Base-by-base conservation (phyloP, 2,888 invertebrate species). In the Chromoteleia sp. region DNA sequence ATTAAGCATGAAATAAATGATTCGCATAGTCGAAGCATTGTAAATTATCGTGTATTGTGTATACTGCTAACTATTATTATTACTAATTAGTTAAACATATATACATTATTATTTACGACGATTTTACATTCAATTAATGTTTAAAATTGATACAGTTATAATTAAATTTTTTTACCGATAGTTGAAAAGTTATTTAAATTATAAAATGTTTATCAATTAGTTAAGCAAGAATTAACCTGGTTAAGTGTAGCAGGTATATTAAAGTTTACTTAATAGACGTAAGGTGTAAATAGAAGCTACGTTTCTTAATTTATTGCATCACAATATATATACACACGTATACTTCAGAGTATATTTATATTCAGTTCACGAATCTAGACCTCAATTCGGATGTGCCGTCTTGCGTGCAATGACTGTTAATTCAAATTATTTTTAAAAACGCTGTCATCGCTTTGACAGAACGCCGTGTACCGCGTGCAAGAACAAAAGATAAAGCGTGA, bases 191-290 rank as follows among this genome's bases (percentile, higher is more conserved):
- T n/a, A n/a, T n/a, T n/a, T n/a, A n/a, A n/a, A n/a, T n/a, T n/a
- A n/a, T n/a, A n/a, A n/a, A n/a, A n/a, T n/a, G n/a, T n/a, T n/a
- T n/a, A n/a, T n/a, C n/a, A n/a, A n/a, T n/a, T n/a, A n/a, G n/a
- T n/a, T n/a, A n/a, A n/a, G n/a, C n/a, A n/a, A n/a, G n/a, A n/a
- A n/a, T n/a, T n/a, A n/a, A n/a, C n/a, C n/a, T n/a, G n/a, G n/a
- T n/a, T n/a, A n/a, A n/a, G n/a, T n/a, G n/a, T 87, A 86, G 87
- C 87, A 88, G 88, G 88, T 87, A 87, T 86, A 88, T 89, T 89
- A 89, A 82, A 83, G 84, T 84, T 88, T 89, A 89, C 83, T 85
- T 85, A 85, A 86, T 84, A 85, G 85, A 88, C 85, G 83, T 88
- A 88, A 88, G 86, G 87, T 86, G 88, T 87, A 87, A 85, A 85